Conservation (phyloP, 2,797 vertebrate species). For the Helostoma temminkii region DNA sequence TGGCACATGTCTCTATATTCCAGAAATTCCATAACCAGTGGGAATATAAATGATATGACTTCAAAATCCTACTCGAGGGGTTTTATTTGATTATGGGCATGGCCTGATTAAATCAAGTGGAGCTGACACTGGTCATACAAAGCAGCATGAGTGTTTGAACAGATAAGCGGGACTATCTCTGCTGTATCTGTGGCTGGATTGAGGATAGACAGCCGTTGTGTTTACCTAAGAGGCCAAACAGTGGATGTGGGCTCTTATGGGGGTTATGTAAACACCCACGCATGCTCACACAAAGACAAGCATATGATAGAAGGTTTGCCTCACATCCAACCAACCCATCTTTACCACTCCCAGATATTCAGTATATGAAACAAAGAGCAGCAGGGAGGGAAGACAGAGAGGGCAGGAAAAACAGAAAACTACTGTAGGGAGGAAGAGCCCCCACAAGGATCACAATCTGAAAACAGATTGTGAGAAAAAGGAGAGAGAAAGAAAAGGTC, state of each 20-base stretch:
- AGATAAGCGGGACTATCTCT: conserved; percentile 70
- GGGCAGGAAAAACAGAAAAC: conserved; percentile 32
- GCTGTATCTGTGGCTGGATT: conserved; percentile 59
- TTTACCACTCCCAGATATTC: conserved; percentile 36
- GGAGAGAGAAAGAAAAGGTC: conserved; percentile 37
- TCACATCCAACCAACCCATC: conserved; percentile 5
- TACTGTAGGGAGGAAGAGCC: conserved; percentile 41
- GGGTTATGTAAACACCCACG: conserved; percentile 74
- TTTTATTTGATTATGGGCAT: conserved; percentile 76
- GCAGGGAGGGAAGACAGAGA: not conserved
- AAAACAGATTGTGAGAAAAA: conserved; percentile 50
- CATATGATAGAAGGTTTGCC: conserved; percentile 25
- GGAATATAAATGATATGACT: conserved; percentile 49
- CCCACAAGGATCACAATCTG: conserved; percentile 41
- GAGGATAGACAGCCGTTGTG: conserved; percentile 61
- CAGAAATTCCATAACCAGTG: conserved; percentile 56
- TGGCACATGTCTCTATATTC: conserved; percentile 35
- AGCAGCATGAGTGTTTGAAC: conserved; percentile 69
- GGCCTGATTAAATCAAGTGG: conserved; percentile 77
- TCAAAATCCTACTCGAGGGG: conserved; percentile 63
- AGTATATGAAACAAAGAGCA: conserved; percentile 44
- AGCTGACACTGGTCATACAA: conserved; percentile 73
- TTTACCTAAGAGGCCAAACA: conserved; percentile 71
- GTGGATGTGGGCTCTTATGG: conserved; percentile 70
- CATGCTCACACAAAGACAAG: conserved; percentile 57